A percentile compares a stretch with the other conserved stretches of the same genome.
Evolutionary conservation across 1,140 invertebrate genomes (phyloP).

Genomic region (Panulirus ornatus): DNA sequence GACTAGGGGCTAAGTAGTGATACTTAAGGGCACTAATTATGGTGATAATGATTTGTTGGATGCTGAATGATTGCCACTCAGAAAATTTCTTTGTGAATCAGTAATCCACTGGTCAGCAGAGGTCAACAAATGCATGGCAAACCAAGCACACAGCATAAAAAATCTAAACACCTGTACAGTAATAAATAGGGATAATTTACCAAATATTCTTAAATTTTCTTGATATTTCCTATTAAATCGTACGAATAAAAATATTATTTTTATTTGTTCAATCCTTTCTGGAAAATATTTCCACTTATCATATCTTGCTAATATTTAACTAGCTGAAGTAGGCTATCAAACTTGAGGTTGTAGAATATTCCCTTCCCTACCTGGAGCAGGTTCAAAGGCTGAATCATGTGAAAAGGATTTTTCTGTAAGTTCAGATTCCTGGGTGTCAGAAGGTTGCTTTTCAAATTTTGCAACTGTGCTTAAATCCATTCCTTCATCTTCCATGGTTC

Average conservation of each 20-base stretch:
- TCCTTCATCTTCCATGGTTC: background rate
- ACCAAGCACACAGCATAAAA: too few species aligned
- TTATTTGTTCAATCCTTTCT: too few species aligned
- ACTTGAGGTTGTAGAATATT: background rate
- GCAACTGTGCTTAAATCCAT: background rate
- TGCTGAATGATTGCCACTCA: too few species aligned
- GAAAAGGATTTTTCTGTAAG: background rate
- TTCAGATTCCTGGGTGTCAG: background rate
- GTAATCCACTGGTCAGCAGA: too few species aligned
- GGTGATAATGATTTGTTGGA: too few species aligned
- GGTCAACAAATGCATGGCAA: too few species aligned
- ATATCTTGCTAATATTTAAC: background rate
- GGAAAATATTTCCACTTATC: background rate
- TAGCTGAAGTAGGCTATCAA: background rate
- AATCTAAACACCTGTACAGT: too few species aligned
- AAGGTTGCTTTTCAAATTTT: background rate
- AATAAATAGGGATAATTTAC: too few species aligned
- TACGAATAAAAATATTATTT: background rate
- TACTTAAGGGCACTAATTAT: too few species aligned
- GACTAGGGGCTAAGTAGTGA: too few species aligned
- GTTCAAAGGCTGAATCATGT: background rate
- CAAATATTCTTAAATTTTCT: too few species aligned
- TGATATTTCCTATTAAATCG: background rate
- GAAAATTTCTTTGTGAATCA: too few species aligned
- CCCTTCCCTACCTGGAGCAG: background rate